phyloP scores from a whole-genome alignment of 2,797 vertebrate species.

The Channallabes apus region DNA sequence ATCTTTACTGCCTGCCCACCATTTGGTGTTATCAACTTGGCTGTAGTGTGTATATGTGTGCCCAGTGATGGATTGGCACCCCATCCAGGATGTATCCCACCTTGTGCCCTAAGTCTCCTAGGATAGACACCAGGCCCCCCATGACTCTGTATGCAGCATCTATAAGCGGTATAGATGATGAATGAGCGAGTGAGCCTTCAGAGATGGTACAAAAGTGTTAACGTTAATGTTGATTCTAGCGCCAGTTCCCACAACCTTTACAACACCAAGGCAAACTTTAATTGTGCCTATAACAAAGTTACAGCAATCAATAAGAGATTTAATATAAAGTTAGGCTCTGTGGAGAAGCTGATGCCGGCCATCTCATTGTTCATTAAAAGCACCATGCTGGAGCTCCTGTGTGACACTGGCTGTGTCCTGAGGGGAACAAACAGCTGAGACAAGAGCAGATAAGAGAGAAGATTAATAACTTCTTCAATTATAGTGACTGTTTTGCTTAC shows the following conservation, averaged over 20 bases:
- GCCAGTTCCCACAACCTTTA: conserved; percentile 3
- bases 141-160: no score
- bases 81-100: no score
- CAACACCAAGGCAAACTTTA: conserved; percentile 13
- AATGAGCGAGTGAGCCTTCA: no score
- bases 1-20: conserved; percentile 7
- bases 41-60: no score
- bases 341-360: conserved; percentile 52
- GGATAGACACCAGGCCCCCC: no score
- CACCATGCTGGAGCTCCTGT: conserved; percentile 49
- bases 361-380: conserved; percentile 58
- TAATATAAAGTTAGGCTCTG: conserved; percentile 57
- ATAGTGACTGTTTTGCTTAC: conserved; percentile 23
- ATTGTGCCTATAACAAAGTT: conserved; percentile 35
- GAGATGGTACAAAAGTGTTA: not conserved
- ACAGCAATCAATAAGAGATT: conserved; percentile 55
- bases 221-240: not conserved
- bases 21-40: no score
- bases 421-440: conserved; percentile 47
- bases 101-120: no score
- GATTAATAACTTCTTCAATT: conserved; percentile 44
- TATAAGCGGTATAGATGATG: no score
- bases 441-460: conserved; percentile 46
- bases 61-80: no score
- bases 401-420: conserved; percentile 48